phyloP scores from a whole-genome alignment of 2,797 vertebrate species.

The Spheniscus humboldti region DNA sequence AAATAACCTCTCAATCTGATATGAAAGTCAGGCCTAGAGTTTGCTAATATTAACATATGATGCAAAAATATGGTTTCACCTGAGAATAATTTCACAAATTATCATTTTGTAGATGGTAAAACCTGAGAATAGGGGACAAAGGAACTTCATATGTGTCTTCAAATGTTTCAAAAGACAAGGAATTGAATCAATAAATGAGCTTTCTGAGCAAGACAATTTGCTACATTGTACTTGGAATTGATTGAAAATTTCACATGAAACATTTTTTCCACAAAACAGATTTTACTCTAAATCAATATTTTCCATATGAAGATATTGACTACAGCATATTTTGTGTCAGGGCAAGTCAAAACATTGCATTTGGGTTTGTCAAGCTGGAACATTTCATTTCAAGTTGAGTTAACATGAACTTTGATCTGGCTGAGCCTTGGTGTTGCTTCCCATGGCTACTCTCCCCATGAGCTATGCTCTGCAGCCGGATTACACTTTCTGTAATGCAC shows the following conservation, averaged over 20 bases:
- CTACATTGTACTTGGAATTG: neutral
- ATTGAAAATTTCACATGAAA: neutral
- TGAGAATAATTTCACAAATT: neutral
- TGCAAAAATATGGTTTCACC: neutral
- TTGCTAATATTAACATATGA: neutral
- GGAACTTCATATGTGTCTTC: neutral
- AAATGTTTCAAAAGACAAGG: neutral
- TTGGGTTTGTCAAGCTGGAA: neutral
- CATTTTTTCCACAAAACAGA: neutral
- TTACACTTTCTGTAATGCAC: neutral
- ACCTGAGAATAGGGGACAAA: neutral
- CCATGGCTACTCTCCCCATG: neutral
- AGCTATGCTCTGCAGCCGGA: neutral
- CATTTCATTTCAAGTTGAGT: neutral
- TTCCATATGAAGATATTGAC: neutral
- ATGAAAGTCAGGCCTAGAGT: neutral
- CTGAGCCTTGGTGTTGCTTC: neutral
- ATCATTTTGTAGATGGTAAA: neutral
- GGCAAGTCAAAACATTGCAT: neutral
- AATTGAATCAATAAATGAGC: neutral
- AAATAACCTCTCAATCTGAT: neutral
- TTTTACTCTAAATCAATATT: slow-evolving; percentile 1
- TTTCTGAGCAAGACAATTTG: neutral
- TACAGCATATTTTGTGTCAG: neutral
- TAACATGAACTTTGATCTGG: neutral